Conservation (phyloP, 2,113 vertebrate species). For the Tringa solitaria region DNA sequence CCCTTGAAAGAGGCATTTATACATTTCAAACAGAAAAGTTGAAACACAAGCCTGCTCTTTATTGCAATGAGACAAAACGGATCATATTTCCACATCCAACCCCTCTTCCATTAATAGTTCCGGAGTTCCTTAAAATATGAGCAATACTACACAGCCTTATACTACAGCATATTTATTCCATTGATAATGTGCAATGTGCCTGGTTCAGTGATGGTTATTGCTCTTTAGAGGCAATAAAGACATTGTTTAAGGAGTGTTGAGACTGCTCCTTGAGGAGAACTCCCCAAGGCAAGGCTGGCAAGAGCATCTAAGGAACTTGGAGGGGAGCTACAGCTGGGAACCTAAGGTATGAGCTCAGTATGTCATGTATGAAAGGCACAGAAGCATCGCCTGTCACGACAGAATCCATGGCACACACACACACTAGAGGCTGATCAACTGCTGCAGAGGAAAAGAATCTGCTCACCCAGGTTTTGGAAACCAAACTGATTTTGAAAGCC, state of each 20-base stretch:
- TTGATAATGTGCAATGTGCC: not conserved
- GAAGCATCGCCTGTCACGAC: not conserved
- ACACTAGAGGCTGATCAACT: not conserved
- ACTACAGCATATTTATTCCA: not conserved
- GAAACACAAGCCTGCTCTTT: not conserved
- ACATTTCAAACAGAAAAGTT: not conserved
- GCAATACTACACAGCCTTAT: not conserved
- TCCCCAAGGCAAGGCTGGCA: not conserved
- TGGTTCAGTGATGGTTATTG: not conserved
- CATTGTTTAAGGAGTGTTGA: not conserved
- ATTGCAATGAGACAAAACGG: not conserved
- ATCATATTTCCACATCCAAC: not conserved
- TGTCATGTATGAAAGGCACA: not conserved
- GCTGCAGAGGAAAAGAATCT: not conserved
- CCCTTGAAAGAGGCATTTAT: not conserved
- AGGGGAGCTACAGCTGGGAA: not conserved
- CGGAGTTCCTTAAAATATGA: not conserved
- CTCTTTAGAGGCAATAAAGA: not conserved
- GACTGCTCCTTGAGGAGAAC: not conserved
- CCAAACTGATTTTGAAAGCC: not conserved
- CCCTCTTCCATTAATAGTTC: not conserved
- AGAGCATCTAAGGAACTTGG: not conserved
- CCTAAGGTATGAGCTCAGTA: not conserved
- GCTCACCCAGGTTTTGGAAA: not conserved
- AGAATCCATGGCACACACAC: not conserved